Base-by-base conservation (phyloP, 30 jellyfish, hydroid and myxozoan genomes). In the Aurelia sp. region DNA sequence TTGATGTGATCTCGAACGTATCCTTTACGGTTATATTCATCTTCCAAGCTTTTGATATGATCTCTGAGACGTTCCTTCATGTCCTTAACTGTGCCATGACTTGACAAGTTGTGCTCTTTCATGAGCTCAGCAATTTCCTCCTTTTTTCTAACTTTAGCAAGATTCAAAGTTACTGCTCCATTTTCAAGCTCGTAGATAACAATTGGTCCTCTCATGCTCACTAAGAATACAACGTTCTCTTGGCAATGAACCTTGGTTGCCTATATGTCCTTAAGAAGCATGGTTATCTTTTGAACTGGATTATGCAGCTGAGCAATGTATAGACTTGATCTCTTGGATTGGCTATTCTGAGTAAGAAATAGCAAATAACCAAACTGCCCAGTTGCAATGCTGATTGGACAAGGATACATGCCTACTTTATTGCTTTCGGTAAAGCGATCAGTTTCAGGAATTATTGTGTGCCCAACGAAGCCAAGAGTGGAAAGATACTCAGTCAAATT, bases 401-500 rank as follows among this genome's bases (percentile, higher is more conserved):
- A 11, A 9, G 85, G 85, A 74, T 74, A 74, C 85, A 74, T 74
- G 44, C 85, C 85, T 11, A 74, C 30, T 33, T 50, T n/a, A 47
- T 74, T 74, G 35, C 17, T 74, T 19, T 16, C 44, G 33, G 77
- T 74, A 27, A 74, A 74, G 12, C 64, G 1, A 15, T 12, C n/a
- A 11, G 30, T 70, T 33, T 70, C 81, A 18, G 81, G 81, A 33
- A 70, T 70, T 27, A 70, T 37, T 1, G 81, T 70, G 50, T 41
- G 85, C 13, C 74, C 78, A 50, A 74, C 85, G 50, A 44, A 74
- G 33, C 85, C 85, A 41, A 52, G 50, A 19, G n/a, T 19, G 19
- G 50, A 19, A 30, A 70, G 66, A 33, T 12, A 44, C 13, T 33
- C 13, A n/a, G 27, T 11, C 23, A 70, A 22, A 13, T 70, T 33